A percentile compares a stretch with the other conserved stretches of the same genome.
phyloP scores from a whole-genome alignment of 1,140 invertebrate species.

The Panagrolaimus sp. region DNA sequence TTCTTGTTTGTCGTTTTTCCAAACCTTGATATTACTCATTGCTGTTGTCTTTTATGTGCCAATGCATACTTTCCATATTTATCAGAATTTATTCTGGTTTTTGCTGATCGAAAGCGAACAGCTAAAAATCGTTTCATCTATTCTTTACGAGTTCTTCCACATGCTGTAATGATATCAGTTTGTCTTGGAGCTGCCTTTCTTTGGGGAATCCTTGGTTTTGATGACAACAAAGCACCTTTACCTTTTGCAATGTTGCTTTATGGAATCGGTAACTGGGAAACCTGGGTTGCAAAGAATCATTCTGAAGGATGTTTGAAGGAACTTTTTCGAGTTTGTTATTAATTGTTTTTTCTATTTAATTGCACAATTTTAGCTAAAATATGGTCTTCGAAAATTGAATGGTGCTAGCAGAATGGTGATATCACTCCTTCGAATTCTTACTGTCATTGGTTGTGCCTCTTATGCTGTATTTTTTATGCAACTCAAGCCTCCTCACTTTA shows the following conservation, averaged over 20 bases:
- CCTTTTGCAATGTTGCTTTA: conserved; percentile 36
- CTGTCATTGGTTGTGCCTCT: conserved; percentile 28
- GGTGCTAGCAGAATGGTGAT: conserved; percentile 35
- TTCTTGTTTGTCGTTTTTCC: conserved; percentile 44
- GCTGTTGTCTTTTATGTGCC: conserved; percentile 35
- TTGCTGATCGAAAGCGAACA: no score
- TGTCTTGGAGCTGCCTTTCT: conserved; percentile 22
- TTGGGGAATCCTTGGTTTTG: conserved; percentile 21
- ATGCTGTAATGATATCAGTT: conserved; percentile 11
- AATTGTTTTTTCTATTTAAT: background rate
- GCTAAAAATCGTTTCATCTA: conserved; percentile 17
- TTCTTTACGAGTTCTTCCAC: background rate
- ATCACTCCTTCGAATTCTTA: conserved; percentile 33
- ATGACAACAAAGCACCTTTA: conserved; percentile 1
- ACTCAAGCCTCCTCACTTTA: conserved; percentile 27
- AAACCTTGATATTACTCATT: conserved; percentile 44
- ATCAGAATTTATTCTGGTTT: conserved; percentile 9
- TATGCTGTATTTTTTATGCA: conserved; percentile 23
- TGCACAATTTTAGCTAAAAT: conserved; percentile 47
- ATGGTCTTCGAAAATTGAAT: conserved; percentile 47
- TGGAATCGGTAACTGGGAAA: conserved; percentile 53
- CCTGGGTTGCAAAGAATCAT: conserved; percentile 42
- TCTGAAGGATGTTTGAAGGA: conserved; percentile 36
- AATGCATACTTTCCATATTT: conserved; percentile 35
- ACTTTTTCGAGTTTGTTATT: conserved; percentile 37